Base-by-base conservation (phyloP, 2,888 invertebrate species). In the Scaptomyza parva region DNA sequence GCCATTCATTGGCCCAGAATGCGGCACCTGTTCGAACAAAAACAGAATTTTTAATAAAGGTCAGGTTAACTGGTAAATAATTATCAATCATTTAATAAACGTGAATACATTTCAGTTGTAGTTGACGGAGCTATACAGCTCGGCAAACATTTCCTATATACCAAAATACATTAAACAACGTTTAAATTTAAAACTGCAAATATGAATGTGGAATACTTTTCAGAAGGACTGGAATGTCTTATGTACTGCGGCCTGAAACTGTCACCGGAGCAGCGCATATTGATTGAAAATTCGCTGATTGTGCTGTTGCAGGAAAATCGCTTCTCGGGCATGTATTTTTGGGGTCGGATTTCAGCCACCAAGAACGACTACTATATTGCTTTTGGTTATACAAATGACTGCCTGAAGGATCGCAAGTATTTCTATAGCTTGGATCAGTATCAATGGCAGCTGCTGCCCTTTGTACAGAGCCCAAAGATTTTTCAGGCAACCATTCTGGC, bases 241-340 rank as follows among this genome's bases (percentile, higher is more conserved):
- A 88, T 90, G 77, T 89, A 89, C 53, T 94, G 94, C 69, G 97
- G 97, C 9, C 92, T 95, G 76, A 94, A 95, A 89, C 90, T 97
- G 24, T 94, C 94, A 45, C 93, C 94, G 3, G 97, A 97, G 92
- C 94, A 96, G 83, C 94, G 95, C 66, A 92, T 95, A 0, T 79
- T 95, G 57, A 92, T 97, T 12, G 94, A 96, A 88, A 96, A 96
- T 89, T 96, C 97, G 0, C 92, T 98, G 4, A 93, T 95, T 0
- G 92, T 96, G 58, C 92, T 97, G 37, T 95, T 97, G 91, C 94
- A 95, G 71, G 97, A 97, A 89, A 97, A 97, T 91, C 96, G 97
- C 90, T 97, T 97, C 90, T 92, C 93, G 14, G 94, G 94, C 88
- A 94, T 96, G 53, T 97, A 95, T 88, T 96, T 97, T 88, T 97